These are phyloP conservation scores for Nicator chloris DNA, from an alignment of 2,113 vertebrate genomes.

Conservation along the genomic window DNA sequence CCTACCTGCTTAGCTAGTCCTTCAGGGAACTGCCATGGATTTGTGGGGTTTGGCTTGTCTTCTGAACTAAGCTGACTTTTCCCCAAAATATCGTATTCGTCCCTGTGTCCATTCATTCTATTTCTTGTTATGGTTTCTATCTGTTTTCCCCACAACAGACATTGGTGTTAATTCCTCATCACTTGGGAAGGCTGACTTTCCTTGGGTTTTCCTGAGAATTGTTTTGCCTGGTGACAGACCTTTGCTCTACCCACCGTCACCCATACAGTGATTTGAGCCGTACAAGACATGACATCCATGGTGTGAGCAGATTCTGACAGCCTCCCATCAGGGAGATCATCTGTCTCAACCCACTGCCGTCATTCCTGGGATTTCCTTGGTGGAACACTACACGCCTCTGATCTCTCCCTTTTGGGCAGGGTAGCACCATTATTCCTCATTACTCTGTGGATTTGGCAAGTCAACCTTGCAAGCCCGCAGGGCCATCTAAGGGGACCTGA, in stretches of 20 bases:
- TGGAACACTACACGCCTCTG: not conserved
- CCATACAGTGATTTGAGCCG: accelerated
- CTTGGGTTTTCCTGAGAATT: not conserved
- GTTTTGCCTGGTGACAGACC: not conserved
- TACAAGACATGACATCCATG: not conserved
- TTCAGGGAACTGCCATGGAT: not conserved
- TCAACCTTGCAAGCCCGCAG: not conserved
- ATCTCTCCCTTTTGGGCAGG: not conserved
- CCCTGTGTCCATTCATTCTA: not conserved
- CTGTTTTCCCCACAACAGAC: not conserved
- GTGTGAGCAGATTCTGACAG: not conserved
- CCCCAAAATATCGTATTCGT: not conserved
- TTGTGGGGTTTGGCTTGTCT: not conserved
- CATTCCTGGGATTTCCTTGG: not conserved
- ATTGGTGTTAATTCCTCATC: not conserved
- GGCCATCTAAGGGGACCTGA: not conserved
- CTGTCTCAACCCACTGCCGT: not conserved
- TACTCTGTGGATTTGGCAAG: not conserved
- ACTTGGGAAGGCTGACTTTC: not conserved
- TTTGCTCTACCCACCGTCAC: not conserved
- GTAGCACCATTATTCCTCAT: not conserved
- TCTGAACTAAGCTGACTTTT: not conserved
- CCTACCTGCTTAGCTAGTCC: not conserved
- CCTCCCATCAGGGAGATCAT: not conserved
- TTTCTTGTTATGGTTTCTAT: not conserved